A percentile compares a stretch with the other conserved stretches of the same genome.
These are phyloP conservation scores for Paragorgia papillata DNA, from an alignment of 92 coral and sea anemone species.

Conservation along the genomic window DNA sequence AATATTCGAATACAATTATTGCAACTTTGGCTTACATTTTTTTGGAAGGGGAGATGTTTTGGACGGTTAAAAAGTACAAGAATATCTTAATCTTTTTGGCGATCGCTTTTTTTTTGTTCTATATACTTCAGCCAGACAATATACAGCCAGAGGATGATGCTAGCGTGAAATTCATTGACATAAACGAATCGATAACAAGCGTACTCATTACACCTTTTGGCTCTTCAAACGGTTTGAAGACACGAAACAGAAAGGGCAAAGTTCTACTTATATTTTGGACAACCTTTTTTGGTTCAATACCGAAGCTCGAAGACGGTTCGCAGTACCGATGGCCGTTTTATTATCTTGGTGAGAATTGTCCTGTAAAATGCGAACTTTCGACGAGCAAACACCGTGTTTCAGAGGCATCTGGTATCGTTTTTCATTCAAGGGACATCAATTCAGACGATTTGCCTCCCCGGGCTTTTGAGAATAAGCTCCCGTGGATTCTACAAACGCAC, in stretches of 20 bases:
- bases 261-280: constrained; percentile 34
- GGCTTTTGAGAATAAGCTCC: constrained; percentile 63
- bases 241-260: background rate
- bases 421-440: constrained; percentile 92
- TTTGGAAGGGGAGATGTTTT: too few species aligned
- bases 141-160: too few species aligned
- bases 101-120: too few species aligned
- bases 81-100: too few species aligned
- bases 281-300: constrained; percentile 20
- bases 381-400: constrained; percentile 70
- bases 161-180: too few species aligned
- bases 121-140: too few species aligned
- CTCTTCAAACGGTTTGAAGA: too few species aligned
- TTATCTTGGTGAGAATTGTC: constrained; percentile 88
- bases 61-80: too few species aligned
- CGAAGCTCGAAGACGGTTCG: constrained; percentile 21
- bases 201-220: too few species aligned
- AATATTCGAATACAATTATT: too few species aligned
- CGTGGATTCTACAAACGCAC: constrained; percentile 95
- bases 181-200: too few species aligned
- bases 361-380: constrained; percentile 88
- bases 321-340: constrained; percentile 82
- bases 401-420: constrained; percentile 92
- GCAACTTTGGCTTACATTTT: too few species aligned
- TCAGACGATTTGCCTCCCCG: constrained; percentile 74